A percentile compares a stretch with the other conserved stretches of the same genome.
Conservation (phyloP, 2,113 vertebrate species). For the Pipa parva region DNA sequence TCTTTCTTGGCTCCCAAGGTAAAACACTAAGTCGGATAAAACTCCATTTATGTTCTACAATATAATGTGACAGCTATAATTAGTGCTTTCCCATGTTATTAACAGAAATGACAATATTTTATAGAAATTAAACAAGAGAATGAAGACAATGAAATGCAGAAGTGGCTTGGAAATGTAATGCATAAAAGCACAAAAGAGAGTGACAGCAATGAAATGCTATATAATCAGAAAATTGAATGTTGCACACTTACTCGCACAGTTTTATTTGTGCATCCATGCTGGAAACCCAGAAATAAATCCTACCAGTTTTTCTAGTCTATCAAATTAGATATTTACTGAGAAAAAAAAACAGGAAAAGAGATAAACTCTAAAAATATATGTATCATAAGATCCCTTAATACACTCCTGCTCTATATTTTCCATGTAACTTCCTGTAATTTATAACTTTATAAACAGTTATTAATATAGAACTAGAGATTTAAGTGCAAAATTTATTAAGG, state of each 20-base stretch:
- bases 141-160: background rate
- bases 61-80: conserved; percentile 2
- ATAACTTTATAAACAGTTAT: no score
- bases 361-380: no score
- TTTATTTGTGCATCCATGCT: background rate
- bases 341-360: no score
- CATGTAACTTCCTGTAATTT: no score
- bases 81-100: background rate
- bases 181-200: background rate
- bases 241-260: background rate
- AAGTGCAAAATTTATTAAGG: no score
- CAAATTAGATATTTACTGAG: no score
- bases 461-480: no score
- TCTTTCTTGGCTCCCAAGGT: conserved; percentile 7
- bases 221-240: background rate
- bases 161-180: background rate
- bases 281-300: background rate
- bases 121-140: background rate
- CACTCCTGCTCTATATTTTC: no score
- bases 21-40: background rate
- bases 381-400: no score
- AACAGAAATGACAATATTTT: background rate
- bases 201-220: background rate
- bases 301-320: no score
- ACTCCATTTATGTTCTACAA: background rate